Base-by-base conservation (phyloP, 2,113 vertebrate genomes). In the Pterophyllum scalare region DNA sequence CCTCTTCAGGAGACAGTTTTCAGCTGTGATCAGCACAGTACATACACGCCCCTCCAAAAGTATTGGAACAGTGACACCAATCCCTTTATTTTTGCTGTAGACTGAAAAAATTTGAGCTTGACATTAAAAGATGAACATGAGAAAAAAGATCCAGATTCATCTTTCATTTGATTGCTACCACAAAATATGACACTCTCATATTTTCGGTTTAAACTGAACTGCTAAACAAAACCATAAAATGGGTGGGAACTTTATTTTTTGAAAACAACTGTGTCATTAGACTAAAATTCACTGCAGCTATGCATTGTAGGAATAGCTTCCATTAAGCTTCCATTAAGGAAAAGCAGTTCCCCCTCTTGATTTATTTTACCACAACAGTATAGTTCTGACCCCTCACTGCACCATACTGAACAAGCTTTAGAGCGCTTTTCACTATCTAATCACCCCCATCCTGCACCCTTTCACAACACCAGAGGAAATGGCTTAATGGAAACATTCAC, bases 401-500 rank as follows among this genome's bases (percentile, higher is more conserved):
- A 14, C 46, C 89, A 15, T 6, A 64, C 77, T 20, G 40, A 78
- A 93, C 90, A 90, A 93, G 91, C 92, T 89, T 90, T 84, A 87
- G 60, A 80, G 94, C 59, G 85, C 78, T 88, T 92, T 35, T 93
- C 67, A n/a, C 90, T 93, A 92, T 96, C 95, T 96, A 94, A 95
- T 95, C 95, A 89, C 33, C 84, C 59, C 60, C 65, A 77, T 61
- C 88, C 70, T 14, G 46, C 38, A 76, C 84, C 85, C 70, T 38
- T 90, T 81, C 88, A 89, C 88, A 92, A 95, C 93, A 92, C 93
- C 84, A 89, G 82, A 96, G 95, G 95, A 97, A 97, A 93, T 90
- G 88, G 80, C 92, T 84, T 85, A 79, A 91, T 93, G 90, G 89
- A 91, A 95, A 95, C 89, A 95, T 95, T 92, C 85, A 88, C 79